These are phyloP conservation scores for Spialia ferax DNA, from an alignment of 2,888 invertebrate species.

Conservation along the genomic window DNA sequence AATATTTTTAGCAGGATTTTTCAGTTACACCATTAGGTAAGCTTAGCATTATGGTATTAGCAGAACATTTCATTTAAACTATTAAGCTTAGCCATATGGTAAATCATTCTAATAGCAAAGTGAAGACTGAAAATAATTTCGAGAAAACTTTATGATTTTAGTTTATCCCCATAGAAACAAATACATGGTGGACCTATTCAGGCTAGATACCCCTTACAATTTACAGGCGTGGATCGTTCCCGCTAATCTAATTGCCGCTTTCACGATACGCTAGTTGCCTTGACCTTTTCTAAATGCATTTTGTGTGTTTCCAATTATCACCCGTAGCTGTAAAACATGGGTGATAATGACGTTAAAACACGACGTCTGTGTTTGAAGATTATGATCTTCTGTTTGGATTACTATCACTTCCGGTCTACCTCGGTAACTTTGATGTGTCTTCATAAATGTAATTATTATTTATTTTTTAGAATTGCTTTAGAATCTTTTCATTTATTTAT, in stretches of 20 bases:
- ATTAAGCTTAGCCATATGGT: no score
- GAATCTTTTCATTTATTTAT: no score
- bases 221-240: constrained; percentile 69
- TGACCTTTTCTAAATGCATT: constrained; percentile 82
- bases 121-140: no score
- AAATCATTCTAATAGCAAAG: no score
- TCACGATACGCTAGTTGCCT: constrained; percentile 75
- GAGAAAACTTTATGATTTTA: not conserved
- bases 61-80: no score
- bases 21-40: no score
- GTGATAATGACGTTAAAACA: constrained; percentile 47
- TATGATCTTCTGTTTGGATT: constrained; percentile 32
- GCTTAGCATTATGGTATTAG: no score
- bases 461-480: no score
- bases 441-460: not conserved
- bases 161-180: constrained; percentile 12
- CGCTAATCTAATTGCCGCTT: constrained; percentile 83
- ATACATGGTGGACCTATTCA: constrained; percentile 26
- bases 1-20: no score
- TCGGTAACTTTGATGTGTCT: constrained; percentile 12
- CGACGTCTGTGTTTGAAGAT: constrained; percentile 28
- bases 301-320: constrained; percentile 63
- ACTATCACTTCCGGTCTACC: constrained; percentile 26
- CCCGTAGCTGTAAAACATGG: constrained; percentile 45
- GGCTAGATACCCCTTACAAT: constrained; percentile 69